Base-by-base conservation (phyloP, 2,888 invertebrate species). In the Exephanes ischioxanthus region DNA sequence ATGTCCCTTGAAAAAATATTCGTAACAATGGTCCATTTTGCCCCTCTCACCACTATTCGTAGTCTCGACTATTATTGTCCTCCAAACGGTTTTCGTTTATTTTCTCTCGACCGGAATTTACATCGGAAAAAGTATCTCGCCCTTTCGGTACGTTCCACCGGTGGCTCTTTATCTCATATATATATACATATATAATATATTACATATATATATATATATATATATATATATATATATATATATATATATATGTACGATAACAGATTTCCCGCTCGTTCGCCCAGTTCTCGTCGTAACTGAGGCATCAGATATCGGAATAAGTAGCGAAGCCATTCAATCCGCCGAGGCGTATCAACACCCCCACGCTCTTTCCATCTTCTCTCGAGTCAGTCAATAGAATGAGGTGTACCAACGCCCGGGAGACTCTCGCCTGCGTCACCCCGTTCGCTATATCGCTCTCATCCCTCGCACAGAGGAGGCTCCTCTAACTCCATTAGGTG, bases 241-340 rank as follows among this genome's bases (percentile, higher is more conserved):
- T 11, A 16, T 19, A 53, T 16, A 14, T n/a, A 33, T 16, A 33
- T 11, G 41, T 11, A 41, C 7, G 11, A 41, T 30, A 33, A 26
- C 30, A 63, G 61, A 33, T 33, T 33, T 63, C 33, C 9, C 61
- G 33, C 16, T 33, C n/a, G 30, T 63, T 30, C 61, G 16, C 61
- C 14, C 4, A 16, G 26, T 63, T 30, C 61, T 63, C 16, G 16
- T 30, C 45, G 30, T 26, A 4, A 30, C 14, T 33, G 63, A 26
- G 66, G 76, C 71, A 80, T 76, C 80, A 76, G 67, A 80, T 84
- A 84, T 84, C 71, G 84, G 76, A 84, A 84, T 84, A 84, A 80
- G 80, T 84, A 76, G 41, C 63, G 75, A 79, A 84, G 71, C 75
- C 55, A 80, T 80, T 84, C 71, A 84, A 84, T 84, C 66, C 58